These are phyloP conservation scores for Oreochromis grahami DNA, from an alignment of 2,797 vertebrate genomes.

Conservation along the genomic window DNA sequence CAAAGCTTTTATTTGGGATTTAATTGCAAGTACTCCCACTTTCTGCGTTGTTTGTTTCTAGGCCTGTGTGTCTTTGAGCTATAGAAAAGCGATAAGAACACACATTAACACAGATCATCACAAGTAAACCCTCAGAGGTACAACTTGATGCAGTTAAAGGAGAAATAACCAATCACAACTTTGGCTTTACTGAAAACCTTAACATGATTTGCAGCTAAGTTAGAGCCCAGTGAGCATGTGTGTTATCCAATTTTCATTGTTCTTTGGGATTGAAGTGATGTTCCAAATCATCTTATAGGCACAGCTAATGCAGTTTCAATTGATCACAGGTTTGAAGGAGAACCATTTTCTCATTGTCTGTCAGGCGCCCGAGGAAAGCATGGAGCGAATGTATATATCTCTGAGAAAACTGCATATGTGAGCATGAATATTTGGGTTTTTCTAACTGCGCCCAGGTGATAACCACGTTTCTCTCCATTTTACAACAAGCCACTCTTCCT, in stretches of 20 bases:
- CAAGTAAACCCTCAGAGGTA: conserved; percentile 73
- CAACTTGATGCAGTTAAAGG: conserved; percentile 74
- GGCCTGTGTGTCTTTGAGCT: conserved; percentile 60
- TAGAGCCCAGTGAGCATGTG: conserved; percentile 77
- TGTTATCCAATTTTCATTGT: conserved; percentile 92
- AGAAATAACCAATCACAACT: conserved; percentile 82
- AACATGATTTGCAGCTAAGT: conserved; percentile 86
- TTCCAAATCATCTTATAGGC: conserved; percentile 92
- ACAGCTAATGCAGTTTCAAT: conserved; percentile 90
- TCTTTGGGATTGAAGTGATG: conserved; percentile 85
- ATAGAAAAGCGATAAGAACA: conserved; percentile 66
- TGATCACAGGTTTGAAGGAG: conserved; percentile 86
- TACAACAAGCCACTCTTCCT: conserved; percentile 51
- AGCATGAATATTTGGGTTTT: conserved; percentile 45
- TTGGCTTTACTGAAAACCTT: conserved; percentile 78
- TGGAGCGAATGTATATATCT: conserved; percentile 43
- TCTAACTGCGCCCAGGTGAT: conserved; percentile 50
- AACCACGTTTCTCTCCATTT: conserved; percentile 17
- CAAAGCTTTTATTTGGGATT: conserved; percentile 42
- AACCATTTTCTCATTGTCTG: conserved; percentile 80
- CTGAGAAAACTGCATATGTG: conserved; percentile 51
- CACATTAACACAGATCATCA: conserved; percentile 75
- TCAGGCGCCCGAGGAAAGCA: conserved; percentile 85
- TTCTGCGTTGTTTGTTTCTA: conserved; percentile 42
- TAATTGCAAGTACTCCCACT: conserved; percentile 27